Evolutionary conservation across 2,888 invertebrate species (phyloP), one percentile per base, ranked within the genome.

Genomic region (Altica lythri): DNA sequence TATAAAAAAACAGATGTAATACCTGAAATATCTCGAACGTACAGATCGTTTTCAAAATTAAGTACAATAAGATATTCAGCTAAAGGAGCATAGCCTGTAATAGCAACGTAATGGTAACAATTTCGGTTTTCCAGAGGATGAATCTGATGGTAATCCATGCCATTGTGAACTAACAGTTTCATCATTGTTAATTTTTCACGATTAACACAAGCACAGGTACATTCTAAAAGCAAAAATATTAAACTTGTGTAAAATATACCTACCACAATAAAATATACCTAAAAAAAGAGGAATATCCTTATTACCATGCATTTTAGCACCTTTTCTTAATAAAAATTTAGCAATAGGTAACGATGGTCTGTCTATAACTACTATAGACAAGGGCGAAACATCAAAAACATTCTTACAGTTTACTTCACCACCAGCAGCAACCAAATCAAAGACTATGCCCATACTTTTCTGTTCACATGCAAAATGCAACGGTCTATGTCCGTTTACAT

Each of bases 331-430:
- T 25, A 71, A 49, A 12, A 46, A 53, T 46, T 54, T 59, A 0
- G 63, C 64, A 6, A 68, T 64, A 1, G 52, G 9, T 10, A 55
- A 25, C 1, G 62, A 57, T 0, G 59, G 62, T 13, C 40, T 34
- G 13, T 67, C 66, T 2, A 63, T 61, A 1, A 64, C 53, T 10
- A 57, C 55, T 4, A 59, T 40, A 1, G 61, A 48, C 13, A 70
- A 25, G 1, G 71, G 69, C 0, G 67, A 64, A 8, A 63, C 62
- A n/a, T 64, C 67, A 37, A 68, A 71, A 32, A 46, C 51, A 44
- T 70, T 70, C 4, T 10, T 10, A 0, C 45, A 18, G 40, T 67
- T 66, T 2, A 64, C 27, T 5, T 57, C 12, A 0, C 68, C 70
- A 6, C 61, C 56, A 13, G 53, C 27, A 4, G 54, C 29, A 1